Conservation (phyloP, 2,888 invertebrate species). For the Strigamia maritima region DNA sequence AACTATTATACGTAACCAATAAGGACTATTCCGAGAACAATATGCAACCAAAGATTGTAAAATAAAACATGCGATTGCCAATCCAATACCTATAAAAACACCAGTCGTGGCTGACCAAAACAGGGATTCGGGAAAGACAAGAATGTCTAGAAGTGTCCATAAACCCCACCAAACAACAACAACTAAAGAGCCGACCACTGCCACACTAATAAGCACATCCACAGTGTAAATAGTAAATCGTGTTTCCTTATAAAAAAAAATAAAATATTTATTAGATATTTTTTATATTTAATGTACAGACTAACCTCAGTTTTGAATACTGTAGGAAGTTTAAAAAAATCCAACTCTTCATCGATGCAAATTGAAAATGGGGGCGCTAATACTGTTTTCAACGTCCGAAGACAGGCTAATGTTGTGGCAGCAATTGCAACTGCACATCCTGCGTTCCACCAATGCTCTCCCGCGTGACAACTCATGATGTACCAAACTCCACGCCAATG, state of each 20-base stretch:
- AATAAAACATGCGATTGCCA: slow-evolving; percentile 69
- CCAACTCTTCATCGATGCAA: slow-evolving; percentile 68
- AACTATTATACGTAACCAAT: slow-evolving; percentile 64
- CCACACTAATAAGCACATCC: slow-evolving; percentile 81
- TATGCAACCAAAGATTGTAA: slow-evolving; percentile 71
- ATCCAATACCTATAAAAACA: slow-evolving; percentile 70
- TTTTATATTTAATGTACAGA: not conserved
- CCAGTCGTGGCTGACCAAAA: slow-evolving; percentile 72
- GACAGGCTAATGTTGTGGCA: slow-evolving; percentile 62
- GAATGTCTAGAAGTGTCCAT: slow-evolving; percentile 77
- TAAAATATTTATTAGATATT: not conserved
- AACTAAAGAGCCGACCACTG: slow-evolving; percentile 76
- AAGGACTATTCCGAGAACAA: slow-evolving; percentile 65
- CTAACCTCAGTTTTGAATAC: slow-evolving; percentile 64
- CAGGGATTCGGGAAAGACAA: slow-evolving; percentile 69
- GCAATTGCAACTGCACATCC: slow-evolving; percentile 64
- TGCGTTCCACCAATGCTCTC: slow-evolving; percentile 60
- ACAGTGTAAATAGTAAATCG: slow-evolving; percentile 49
- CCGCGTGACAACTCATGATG: slow-evolving; percentile 68
- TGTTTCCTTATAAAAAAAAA: not conserved
- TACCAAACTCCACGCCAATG: slow-evolving; percentile 85
- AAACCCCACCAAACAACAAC: slow-evolving; percentile 85
- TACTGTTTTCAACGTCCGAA: slow-evolving; percentile 72
- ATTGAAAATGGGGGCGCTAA: slow-evolving; percentile 78
- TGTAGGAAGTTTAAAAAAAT: slow-evolving; percentile 79